These are phyloP conservation scores for Rhaphigaster nebulosa DNA, from an alignment of 2,888 invertebrate species.

Conservation along the genomic window DNA sequence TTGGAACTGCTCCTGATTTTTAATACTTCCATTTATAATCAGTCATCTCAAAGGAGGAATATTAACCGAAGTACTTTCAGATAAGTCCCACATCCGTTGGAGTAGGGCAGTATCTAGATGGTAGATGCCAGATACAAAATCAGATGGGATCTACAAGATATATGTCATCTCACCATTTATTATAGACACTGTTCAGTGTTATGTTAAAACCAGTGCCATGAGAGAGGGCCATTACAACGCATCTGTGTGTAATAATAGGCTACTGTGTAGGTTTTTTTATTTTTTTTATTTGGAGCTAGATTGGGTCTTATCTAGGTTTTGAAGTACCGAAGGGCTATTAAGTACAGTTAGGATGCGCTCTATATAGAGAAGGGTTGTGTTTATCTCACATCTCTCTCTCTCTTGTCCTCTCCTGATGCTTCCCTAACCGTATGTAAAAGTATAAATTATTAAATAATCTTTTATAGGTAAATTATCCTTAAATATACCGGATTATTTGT, in stretches of 20 bases:
- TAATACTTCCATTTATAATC: neutral
- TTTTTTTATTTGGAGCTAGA: neutral
- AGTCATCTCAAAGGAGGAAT: neutral
- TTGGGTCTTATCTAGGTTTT: slow-evolving; percentile 40
- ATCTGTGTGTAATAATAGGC: slow-evolving; percentile 35
- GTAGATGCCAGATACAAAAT: neutral
- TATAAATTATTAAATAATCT: neutral
- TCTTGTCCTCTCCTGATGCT: neutral
- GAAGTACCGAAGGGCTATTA: slow-evolving; percentile 31
- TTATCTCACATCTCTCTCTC: slow-evolving; percentile 1
- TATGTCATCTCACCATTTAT: slow-evolving; percentile 31
- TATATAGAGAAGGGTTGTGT: neutral
- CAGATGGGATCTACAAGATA: slow-evolving; percentile 20
- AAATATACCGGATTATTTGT: no score
- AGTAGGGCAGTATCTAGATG: neutral
- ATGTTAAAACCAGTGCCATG: neutral
- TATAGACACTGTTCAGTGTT: slow-evolving; percentile 27
- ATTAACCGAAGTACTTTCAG: neutral
- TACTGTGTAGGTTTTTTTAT: slow-evolving; percentile 32
- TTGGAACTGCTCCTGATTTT: neutral
- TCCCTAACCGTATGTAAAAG: neutral
- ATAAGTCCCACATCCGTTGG: slow-evolving; percentile 27
- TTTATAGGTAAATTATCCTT: neutral
- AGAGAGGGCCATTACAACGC: slow-evolving; percentile 19
- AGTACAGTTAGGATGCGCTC: slow-evolving; percentile 25